phyloP scores from a whole-genome alignment of 2,113 vertebrate genomes.

The Setophaga petechia region DNA sequence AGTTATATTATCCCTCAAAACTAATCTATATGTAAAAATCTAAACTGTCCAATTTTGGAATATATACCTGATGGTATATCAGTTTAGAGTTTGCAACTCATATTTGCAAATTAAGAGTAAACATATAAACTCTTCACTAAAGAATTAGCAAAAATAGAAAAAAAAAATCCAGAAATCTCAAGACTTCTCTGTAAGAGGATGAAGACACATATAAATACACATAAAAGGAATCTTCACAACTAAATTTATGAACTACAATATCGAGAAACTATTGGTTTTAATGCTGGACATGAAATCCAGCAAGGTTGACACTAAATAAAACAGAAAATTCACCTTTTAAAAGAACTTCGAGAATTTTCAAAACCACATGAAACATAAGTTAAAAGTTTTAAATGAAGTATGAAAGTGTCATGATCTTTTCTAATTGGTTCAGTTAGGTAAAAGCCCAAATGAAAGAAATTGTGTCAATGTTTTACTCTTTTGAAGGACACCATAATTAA shows the following conservation, averaged over 20 bases:
- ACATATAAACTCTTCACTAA: not conserved
- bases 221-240: not conserved
- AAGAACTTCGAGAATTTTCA: not conserved
- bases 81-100: not conserved
- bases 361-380: not conserved
- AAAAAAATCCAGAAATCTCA: not conserved
- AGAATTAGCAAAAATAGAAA: not conserved
- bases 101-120: not conserved
- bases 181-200: not conserved
- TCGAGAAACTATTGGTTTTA: not conserved
- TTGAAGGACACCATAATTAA: not conserved
- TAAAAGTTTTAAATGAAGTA: not conserved
- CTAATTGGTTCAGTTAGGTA: not conserved
- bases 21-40: not conserved
- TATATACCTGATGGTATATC: not conserved
- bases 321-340: not conserved
- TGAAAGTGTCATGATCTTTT: not conserved
- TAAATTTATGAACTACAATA: not conserved
- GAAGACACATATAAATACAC: not conserved
- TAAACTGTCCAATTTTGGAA: not conserved
- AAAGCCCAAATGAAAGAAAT: not conserved
- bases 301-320: fast-evolving
- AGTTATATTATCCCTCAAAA: not conserved
- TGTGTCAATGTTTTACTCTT: not conserved
- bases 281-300: not conserved